Evolutionary conservation across 2,888 invertebrate species (phyloP).

Genomic region (Nesidiocoris tenuis): DNA sequence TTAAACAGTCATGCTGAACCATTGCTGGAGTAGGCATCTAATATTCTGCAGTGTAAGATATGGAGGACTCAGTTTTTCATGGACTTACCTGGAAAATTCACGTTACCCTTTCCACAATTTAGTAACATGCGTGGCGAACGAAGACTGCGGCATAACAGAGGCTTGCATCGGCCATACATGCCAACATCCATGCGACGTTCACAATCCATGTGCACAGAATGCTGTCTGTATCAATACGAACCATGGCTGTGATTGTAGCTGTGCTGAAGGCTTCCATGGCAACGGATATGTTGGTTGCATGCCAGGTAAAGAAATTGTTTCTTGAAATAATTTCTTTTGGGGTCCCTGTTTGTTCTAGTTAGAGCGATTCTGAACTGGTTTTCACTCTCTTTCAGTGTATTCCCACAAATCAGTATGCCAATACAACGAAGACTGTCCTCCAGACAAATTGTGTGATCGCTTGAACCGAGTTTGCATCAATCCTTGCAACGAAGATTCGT

Average conservation of each 20-base stretch:
- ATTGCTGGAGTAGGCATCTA: too few species aligned
- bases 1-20: too few species aligned
- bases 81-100: too few species aligned
- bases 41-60: too few species aligned
- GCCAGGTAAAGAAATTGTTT: conserved; percentile 64
- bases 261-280: conserved; percentile 81
- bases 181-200: conserved; percentile 81
- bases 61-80: too few species aligned
- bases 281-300: conserved; percentile 80
- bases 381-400: conserved; percentile 55
- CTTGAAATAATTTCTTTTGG: not conserved
- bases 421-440: conserved; percentile 87
- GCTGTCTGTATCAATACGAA: conserved; percentile 85
- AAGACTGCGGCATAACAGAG: conserved; percentile 81
- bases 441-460: conserved; percentile 80
- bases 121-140: conserved; percentile 78
- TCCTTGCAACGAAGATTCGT: conserved; percentile 75
- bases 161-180: conserved; percentile 83
- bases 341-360: not conserved
- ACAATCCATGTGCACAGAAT: conserved; percentile 79
- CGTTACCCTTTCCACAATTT: conserved; percentile 16
- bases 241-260: conserved; percentile 82
- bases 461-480: conserved; percentile 80
- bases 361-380: not conserved
- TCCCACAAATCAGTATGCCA: conserved; percentile 69